Base-by-base conservation (phyloP, 2,797 vertebrate species). In the Coregonus sp. region DNA sequence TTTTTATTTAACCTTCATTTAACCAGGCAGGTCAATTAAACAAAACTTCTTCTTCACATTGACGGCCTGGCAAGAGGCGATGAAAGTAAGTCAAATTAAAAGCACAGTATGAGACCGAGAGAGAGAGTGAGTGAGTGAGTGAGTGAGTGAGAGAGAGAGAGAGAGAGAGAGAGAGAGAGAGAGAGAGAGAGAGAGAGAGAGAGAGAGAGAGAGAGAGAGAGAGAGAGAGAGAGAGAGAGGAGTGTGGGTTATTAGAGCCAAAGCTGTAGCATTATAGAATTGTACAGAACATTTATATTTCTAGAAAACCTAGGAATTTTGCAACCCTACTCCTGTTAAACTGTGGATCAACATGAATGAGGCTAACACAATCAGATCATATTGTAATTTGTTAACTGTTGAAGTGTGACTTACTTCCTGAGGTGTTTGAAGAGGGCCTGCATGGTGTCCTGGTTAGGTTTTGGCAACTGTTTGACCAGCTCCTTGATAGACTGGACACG, bases 391-490 rank as follows among this genome's bases (percentile, higher is more conserved):
- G 5, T 33, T 68, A 0, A 35, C 2, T 5, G 66, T 68, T 12
- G 15, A 15, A 20, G 31, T 0, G 3, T 6, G 31, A 59, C 92
- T 93, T 92, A 98, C 98, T 95, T 96, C 81, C 95, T 96, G 84
- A 99, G 96, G 89, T 99, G 97, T 83, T 95, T 95, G 87, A 99
- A 99, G 75, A 99, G 96, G 75, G 92, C 90, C 85, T 98, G 96
- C 98, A 99, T 98, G 37, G 98, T 99, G 88, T 99, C 97, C 56
- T 99, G 97, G 90, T 99, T 98, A 65, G 97, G 96, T 91, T 97
- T 98, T 92, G 98, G 97, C 93, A 99, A 93, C 90, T 97, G 97
- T 87, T 94, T 97, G 90, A 99, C 97, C 81, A 98, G 87, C 71
- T 99, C 97, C 92, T 94, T 97, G 89, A 98, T 96, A 75, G 95